Evolutionary conservation across 2,797 vertebrate species (phyloP), one percentile per base, ranked within the genome.

Genomic region (Hafferia zeledoni): DNA sequence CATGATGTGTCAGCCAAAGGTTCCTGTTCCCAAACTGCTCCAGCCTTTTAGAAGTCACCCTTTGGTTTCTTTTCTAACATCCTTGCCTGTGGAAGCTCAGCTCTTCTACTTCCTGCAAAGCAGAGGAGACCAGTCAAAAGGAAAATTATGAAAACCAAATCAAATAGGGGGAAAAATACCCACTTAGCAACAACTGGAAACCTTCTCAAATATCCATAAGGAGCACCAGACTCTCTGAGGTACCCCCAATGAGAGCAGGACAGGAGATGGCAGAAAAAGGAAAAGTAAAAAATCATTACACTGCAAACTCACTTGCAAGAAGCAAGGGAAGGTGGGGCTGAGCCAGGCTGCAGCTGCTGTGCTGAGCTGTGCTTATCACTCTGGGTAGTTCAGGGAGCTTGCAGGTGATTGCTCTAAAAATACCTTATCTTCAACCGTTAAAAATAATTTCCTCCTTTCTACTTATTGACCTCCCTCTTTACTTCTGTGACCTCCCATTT

Each of bases 321-420:
- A 69, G 70, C n/a, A 49, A 27, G 17, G 28, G 37, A 78, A 59
- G 43, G 31, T 63, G 84, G 49, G 76, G 46, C 20, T 86, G 72
- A 87, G 61, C 60, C 87, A 80, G 77, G 57, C 68, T 92, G 93
- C 76, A 75, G 69, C 43, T 6, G 11, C 78, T 8, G 55, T 50
- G 81, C 11, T 69, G 93, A 93, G 92, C 47, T 19, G 57, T 59
- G 82, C 30, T 94, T 86, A 94, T 93, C 87, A 41, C 78, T 46
- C 75, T 46, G 31, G 13, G 63, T 43, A 69, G 84, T 71, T 78
- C 79, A 79, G 89, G 71, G 84, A 94, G 72, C 69, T 90, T 95
- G 75, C 95, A 96, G 92, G 89, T 95, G 89, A 95, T 89, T 95
- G 84, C 87, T 93, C 94, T 94, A 97, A 97, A 95, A 97, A 94